These are phyloP conservation scores for Tupaia chinensis DNA, from an alignment of 2,113 vertebrate genomes.

Conservation along the genomic window DNA sequence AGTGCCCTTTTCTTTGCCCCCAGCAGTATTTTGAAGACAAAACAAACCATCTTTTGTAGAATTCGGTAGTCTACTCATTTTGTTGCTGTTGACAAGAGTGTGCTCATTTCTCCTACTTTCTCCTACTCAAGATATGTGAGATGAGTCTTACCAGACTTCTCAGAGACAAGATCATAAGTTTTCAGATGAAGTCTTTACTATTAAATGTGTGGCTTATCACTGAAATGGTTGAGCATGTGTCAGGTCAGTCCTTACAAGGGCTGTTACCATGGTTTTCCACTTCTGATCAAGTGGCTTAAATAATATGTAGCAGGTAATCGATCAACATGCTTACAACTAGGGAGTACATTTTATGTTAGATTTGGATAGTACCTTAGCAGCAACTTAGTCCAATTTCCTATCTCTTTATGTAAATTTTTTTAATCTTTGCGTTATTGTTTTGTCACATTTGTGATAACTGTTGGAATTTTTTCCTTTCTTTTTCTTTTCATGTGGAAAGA, in stretches of 20 bases:
- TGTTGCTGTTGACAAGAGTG: not conserved
- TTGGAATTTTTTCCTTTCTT: not conserved
- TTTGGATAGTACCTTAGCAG: not conserved
- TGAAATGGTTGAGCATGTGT: not conserved
- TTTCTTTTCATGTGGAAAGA: slow-evolving; percentile 35
- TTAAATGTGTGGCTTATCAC: not conserved
- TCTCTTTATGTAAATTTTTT: not conserved
- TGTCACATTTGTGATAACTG: not conserved
- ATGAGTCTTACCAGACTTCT: not conserved
- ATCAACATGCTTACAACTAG: not conserved
- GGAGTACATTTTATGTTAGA: not conserved
- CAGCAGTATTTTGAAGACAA: slow-evolving; percentile 43
- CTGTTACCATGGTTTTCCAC: not conserved
- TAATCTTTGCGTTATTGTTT: slow-evolving; percentile 8
- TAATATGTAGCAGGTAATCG: not conserved
- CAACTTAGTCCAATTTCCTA: not conserved
- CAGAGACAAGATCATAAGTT: slow-evolving; percentile 14
- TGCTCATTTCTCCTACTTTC: slow-evolving; percentile 62
- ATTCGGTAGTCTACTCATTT: slow-evolving; percentile 36
- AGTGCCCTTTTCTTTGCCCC: slow-evolving; percentile 57
- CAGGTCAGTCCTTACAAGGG: not conserved
- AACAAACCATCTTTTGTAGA: slow-evolving; percentile 73
- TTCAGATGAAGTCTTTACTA: not conserved
- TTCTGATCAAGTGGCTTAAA: slow-evolving; percentile 20
- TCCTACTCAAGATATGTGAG: slow-evolving; percentile 18